phyloP scores from a whole-genome alignment of 53 echinoderm and acorn worm genomes.

The Crossaster papposus region DNA sequence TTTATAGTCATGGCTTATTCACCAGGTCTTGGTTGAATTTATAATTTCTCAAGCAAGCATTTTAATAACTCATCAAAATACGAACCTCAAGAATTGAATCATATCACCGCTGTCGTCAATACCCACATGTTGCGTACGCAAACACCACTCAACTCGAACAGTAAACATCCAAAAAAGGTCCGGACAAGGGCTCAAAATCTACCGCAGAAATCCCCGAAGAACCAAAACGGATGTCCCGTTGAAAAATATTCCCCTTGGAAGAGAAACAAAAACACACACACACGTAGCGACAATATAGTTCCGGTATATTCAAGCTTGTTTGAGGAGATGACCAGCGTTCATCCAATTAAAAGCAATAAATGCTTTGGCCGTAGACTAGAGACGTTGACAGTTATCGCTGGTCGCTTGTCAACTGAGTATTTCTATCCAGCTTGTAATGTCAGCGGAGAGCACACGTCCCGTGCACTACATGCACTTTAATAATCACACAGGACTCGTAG shows the following conservation, averaged over 20 bases:
- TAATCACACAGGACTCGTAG: conserved; percentile 19
- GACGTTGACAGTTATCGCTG: neutral
- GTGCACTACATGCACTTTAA: conserved; percentile 23
- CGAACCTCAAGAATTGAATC: conserved; percentile 39
- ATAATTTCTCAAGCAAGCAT: neutral
- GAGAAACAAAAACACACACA: neutral
- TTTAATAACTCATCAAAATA: neutral
- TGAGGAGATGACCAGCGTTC: neutral
- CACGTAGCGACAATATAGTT: neutral
- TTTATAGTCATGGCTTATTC: too few relatives aligned
- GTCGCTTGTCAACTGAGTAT: neutral
- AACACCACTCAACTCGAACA: neutral
- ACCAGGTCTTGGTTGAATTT: too few relatives aligned
- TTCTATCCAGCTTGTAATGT: conserved; percentile 1
- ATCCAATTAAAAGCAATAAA: conserved; percentile 24
- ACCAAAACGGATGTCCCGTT: neutral
- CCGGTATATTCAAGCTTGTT: neutral
- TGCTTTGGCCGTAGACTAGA: neutral
- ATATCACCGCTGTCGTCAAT: neutral
- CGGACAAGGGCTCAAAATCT: neutral
- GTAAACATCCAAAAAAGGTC: conserved; percentile 15
- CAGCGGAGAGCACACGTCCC: neutral
- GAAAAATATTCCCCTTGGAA: neutral
- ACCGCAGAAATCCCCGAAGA: neutral
- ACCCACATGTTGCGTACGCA: conserved; percentile 20